phyloP scores from a whole-genome alignment of 2,113 vertebrate species.

The Sitta europaea region DNA sequence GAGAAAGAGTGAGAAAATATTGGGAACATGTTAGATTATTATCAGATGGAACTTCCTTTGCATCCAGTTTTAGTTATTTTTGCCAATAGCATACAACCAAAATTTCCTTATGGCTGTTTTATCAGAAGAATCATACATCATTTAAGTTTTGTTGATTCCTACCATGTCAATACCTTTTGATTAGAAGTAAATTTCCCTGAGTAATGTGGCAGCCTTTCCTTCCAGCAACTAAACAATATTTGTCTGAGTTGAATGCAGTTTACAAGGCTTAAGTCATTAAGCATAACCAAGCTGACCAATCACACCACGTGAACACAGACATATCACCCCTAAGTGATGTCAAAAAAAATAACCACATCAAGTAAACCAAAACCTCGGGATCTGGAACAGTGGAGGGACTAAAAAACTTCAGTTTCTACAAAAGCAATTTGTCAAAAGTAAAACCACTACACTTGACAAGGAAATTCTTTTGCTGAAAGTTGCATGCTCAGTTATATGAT shows the following conservation, averaged over 20 bases:
- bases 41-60: background rate
- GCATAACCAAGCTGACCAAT: background rate
- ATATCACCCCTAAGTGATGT: background rate
- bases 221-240: background rate
- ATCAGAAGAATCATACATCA: background rate
- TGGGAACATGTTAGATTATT: background rate
- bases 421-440: background rate
- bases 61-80: background rate
- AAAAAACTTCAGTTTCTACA: background rate
- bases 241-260: background rate
- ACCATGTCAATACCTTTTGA: background rate
- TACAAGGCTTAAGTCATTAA: background rate
- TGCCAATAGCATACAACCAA: background rate
- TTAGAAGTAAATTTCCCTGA: background rate
- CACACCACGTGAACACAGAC: rapidly evolving
- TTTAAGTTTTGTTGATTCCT: background rate
- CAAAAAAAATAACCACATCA: slow-evolving; percentile 15
- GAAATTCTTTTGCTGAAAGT: background rate
- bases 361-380: background rate
- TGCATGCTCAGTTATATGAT: background rate
- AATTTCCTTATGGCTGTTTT: background rate
- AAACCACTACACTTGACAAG: background rate
- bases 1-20: background rate
- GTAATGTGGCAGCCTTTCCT: background rate
- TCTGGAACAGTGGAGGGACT: background rate